Evolutionary conservation across 2,888 invertebrate genomes (phyloP).

Genomic region (Sinodicranocentrus sp.): DNA sequence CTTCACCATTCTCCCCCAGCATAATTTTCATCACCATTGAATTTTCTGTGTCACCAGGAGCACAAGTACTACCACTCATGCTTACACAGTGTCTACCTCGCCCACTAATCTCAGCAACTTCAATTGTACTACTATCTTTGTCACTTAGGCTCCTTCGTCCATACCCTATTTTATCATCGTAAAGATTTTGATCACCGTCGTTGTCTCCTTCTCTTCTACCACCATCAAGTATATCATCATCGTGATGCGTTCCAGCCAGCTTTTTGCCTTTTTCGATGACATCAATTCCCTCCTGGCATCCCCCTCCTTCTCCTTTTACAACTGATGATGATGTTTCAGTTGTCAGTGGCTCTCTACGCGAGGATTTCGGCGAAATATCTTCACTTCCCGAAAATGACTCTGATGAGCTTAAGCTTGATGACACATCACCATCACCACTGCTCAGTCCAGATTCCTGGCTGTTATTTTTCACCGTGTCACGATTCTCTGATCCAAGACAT

Average conservation of each 20-base stretch:
- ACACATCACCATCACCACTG: slow-evolving; percentile 58
- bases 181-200: slow-evolving; percentile 9
- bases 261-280: slow-evolving; percentile 34
- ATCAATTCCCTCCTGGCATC: slow-evolving; percentile 54
- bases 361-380: slow-evolving; percentile 59
- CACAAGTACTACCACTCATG: slow-evolving; percentile 10
- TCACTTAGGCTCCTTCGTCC: not conserved
- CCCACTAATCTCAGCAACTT: slow-evolving; percentile 43
- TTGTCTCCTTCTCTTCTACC: slow-evolving; percentile 1
- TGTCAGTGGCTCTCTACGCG: slow-evolving; percentile 44
- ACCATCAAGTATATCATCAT: slow-evolving; percentile 33
- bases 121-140: slow-evolving; percentile 11
- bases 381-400: slow-evolving; percentile 66
- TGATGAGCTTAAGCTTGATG: slow-evolving; percentile 64
- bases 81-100: not conserved
- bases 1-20: slow-evolving; percentile 20
- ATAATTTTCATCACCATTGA: slow-evolving; percentile 45
- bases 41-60: slow-evolving; percentile 31
- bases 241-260: slow-evolving; percentile 15
- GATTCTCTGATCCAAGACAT: slow-evolving; percentile 31
- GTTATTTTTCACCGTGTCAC: slow-evolving; percentile 57
- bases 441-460: slow-evolving; percentile 66
- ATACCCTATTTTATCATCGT: slow-evolving; percentile 23
- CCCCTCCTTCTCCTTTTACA: slow-evolving; percentile 5
- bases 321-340: slow-evolving; percentile 29